Conservation (phyloP, 2,888 invertebrate genomes). For the Herminia tarsipennalis region DNA sequence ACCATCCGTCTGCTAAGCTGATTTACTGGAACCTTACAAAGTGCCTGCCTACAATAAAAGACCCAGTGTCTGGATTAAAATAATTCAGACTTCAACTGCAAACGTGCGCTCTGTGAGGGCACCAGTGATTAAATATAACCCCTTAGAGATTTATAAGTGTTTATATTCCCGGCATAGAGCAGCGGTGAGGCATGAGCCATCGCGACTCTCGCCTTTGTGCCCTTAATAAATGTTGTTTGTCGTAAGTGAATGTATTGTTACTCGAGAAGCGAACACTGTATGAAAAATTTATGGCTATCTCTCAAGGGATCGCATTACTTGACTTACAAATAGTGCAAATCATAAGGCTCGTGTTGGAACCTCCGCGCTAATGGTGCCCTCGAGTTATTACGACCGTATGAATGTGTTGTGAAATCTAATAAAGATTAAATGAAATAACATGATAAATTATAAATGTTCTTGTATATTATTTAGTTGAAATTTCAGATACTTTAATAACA, state of each 20-base stretch:
- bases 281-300: conserved; percentile 65
- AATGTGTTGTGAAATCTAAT: neutral
- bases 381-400: neutral
- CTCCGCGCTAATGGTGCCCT: conserved; percentile 3
- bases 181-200: conserved; percentile 49
- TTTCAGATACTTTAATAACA: too few relatives aligned
- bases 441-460: neutral
- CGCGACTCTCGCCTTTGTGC: conserved; percentile 55
- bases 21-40: conserved; percentile 77
- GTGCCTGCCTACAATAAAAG: conserved; percentile 69
- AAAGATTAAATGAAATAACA: neutral
- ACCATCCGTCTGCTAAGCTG: conserved; percentile 78
- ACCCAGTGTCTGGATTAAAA: conserved; percentile 72
- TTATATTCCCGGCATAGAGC: conserved; percentile 70
- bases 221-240: conserved; percentile 76
- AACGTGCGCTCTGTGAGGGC: conserved; percentile 75
- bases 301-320: conserved; percentile 46
- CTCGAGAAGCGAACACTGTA: conserved; percentile 57
- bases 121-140: conserved; percentile 80
- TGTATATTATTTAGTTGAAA: neutral
- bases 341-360: conserved; percentile 18
- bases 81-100: conserved; percentile 74
- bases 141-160: conserved; percentile 80
- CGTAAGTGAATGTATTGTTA: conserved; percentile 70
- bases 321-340: conserved; percentile 46